Conservation (phyloP, 2,888 invertebrate genomes). For the Coleophora deauratella region DNA sequence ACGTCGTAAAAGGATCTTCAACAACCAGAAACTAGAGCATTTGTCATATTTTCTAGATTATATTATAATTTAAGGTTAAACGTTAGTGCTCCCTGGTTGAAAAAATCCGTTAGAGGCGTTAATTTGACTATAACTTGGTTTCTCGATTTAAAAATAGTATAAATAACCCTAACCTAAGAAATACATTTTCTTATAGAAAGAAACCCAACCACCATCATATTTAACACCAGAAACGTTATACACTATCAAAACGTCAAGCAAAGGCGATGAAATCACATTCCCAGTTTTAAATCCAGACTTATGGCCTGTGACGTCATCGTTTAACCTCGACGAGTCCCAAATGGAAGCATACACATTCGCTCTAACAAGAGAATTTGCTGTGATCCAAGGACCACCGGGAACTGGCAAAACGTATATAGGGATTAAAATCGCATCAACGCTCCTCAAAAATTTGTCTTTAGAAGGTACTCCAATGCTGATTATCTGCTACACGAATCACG, state of each 20-base stretch:
- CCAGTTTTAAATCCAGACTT: slow-evolving; percentile 39
- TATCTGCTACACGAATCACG: slow-evolving; percentile 90
- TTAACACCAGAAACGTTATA: slow-evolving; percentile 46
- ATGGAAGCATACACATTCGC: slow-evolving; percentile 78
- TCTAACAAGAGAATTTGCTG: slow-evolving; percentile 79
- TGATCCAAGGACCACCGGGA: slow-evolving; percentile 92
- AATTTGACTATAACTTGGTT: no score
- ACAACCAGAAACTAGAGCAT: no score
- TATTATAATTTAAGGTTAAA: no score
- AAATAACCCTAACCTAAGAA: no score
- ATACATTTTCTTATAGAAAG: slow-evolving; percentile 34
- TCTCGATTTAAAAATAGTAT: no score
- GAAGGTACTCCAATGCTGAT: slow-evolving; percentile 80
- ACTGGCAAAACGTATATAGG: slow-evolving; percentile 91
- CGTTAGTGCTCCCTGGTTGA: no score
- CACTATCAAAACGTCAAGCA: slow-evolving; percentile 24
- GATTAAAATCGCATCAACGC: slow-evolving; percentile 79
- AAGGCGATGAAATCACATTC: slow-evolving; percentile 39
- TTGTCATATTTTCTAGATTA: no score
- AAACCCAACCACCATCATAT: slow-evolving; percentile 48
- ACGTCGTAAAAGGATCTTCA: no score
- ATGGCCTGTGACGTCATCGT: slow-evolving; percentile 59
- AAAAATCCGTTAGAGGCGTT: no score
- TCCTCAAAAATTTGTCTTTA: slow-evolving; percentile 76
- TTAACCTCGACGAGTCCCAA: slow-evolving; percentile 79